Evolutionary conservation across 2,888 invertebrate genomes (phyloP), one percentile per base, ranked within the genome.

Genomic region (Cataglyphis livida): DNA sequence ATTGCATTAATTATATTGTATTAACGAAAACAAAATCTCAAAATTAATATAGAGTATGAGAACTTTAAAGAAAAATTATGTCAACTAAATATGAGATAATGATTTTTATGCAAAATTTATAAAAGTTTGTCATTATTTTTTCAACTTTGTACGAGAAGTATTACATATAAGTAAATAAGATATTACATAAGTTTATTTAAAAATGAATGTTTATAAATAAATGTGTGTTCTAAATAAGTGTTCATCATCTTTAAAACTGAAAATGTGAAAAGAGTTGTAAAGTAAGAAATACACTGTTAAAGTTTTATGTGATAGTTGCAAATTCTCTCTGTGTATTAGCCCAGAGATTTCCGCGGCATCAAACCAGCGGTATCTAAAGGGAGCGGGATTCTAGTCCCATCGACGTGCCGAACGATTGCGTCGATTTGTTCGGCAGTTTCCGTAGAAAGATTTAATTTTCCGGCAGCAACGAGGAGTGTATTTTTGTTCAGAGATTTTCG

Each of bases 401-500:
- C 44, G 44, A 18, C 57, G 10, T 28, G 18, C 18, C 44, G 48
- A 10, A 41, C 78, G 57, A 59, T 59, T 57, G 41, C 41, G 28
- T 59, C 70, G 70, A 78, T 78, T 79, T 70, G 71, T 61, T 79
- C 71, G 78, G 57, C 28, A 70, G 44, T 70, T 68, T 70, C 59
- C 38, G 62, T 54, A 15, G 65, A 38, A 54, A 41, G 71, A 71
- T 70, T 79, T 79, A 79, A 79, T 79, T 79, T 59, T 59, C 59
- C 71, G 70, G 59, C 59, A 44, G 59, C 51, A 61, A 71, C 44
- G 59, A 44, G 32, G 44, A 70, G 59, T 79, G 78, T 70, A 79
- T 79, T 79, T 79, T 70, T 70, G 78, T 70, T 59, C 59, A 59
- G 71, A 61, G 78, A 79, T 79, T 79, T 70, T 79, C 44, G 51